These are phyloP conservation scores for Aspidiotus destructor DNA, from an alignment of 2,888 invertebrate species.

Conservation along the genomic window DNA sequence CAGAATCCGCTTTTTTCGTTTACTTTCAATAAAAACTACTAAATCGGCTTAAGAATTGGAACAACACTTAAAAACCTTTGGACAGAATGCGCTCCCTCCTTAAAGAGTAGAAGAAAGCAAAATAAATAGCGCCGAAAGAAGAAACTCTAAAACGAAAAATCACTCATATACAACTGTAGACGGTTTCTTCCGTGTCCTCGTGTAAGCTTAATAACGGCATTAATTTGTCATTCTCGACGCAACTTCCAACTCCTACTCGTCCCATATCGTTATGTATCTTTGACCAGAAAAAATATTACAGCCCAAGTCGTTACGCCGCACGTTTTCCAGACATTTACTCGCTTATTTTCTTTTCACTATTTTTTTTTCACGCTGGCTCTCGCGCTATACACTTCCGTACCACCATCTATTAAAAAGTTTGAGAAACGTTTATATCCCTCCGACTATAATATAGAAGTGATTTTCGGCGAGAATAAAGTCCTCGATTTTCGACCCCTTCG, in stretches of 20 bases:
- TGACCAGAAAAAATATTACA: conserved; percentile 1
- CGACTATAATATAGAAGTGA: conserved; percentile 6
- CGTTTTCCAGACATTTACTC: conserved; percentile 2
- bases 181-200: background rate
- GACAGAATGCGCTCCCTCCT: no score
- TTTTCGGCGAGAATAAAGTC: conserved; percentile 13
- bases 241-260: background rate
- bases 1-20: no score
- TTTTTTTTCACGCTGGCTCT: no score
- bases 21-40: no score
- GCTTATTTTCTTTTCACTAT: background rate
- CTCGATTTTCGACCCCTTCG: conserved; percentile 14
- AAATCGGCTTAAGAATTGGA: no score
- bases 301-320: conserved; percentile 1
- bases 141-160: conserved; percentile 1
- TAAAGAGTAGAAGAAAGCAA: no score
- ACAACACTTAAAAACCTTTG: no score
- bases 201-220: background rate
- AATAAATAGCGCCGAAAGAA: background rate
- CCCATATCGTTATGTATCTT: conserved; percentile 3
- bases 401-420: conserved; percentile 13
- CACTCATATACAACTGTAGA: background rate
- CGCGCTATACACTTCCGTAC: background rate
- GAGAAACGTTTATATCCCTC: conserved; percentile 2
- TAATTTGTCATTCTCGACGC: conserved; percentile 4